Evolutionary conservation across 2,113 vertebrate genomes (phyloP).

Genomic region (Acrocephalus kingi): DNA sequence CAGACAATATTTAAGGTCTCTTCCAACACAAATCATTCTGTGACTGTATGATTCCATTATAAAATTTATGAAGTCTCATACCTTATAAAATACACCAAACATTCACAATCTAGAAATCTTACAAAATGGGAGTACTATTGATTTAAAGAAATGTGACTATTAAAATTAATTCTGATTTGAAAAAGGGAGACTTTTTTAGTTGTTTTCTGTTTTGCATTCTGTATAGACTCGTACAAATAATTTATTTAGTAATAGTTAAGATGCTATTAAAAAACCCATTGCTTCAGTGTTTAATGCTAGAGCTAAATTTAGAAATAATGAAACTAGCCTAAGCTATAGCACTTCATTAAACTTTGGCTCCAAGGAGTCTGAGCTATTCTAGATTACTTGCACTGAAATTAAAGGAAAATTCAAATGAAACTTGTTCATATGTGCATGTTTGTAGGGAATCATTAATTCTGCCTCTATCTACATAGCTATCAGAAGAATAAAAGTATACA

Average conservation of each 20-base stretch:
- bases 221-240: neutral
- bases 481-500: neutral
- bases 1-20: neutral
- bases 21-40: neutral
- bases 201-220: neutral
- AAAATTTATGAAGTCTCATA: neutral
- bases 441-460: neutral
- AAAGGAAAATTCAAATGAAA: neutral
- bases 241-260: neutral
- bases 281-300: neutral
- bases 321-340: neutral
- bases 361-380: slow-evolving; percentile 1
- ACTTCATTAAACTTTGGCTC: slow-evolving; percentile 9
- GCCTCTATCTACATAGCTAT: neutral
- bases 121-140: neutral
- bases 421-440: neutral
- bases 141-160: neutral
- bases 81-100: neutral
- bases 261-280: neutral
- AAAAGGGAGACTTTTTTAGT: neutral
- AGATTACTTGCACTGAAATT: neutral
- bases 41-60: neutral
- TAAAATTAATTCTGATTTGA: neutral
- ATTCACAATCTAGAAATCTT: neutral
- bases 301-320: slow-evolving; percentile 36